Conservation (phyloP, 2,888 invertebrate species). For the Amblyjoppa proteus region DNA sequence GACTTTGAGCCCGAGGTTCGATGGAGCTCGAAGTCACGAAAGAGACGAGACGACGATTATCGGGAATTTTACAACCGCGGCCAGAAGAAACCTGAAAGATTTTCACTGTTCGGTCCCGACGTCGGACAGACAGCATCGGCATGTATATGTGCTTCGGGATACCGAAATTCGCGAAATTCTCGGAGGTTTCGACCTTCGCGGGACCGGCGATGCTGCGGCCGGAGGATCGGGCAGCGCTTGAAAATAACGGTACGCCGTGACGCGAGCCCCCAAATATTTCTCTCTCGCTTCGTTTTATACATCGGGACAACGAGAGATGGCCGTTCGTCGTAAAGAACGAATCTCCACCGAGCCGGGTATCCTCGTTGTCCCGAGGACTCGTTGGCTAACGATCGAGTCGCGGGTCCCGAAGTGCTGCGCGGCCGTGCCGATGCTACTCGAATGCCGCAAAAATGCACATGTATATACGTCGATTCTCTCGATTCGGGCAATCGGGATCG, state of each 20-base stretch:
- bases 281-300: conserved; percentile 57
- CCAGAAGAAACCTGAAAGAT: neutral
- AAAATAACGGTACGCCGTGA: conserved; percentile 78
- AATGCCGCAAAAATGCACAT: neutral
- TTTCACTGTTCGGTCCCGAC: neutral
- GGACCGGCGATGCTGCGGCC: conserved; percentile 16
- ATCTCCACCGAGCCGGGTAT: conserved; percentile 11
- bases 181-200: conserved; percentile 54
- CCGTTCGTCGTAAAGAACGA: conserved; percentile 43
- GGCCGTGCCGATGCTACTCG: neutral
- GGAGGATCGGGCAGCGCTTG: conserved; percentile 31
- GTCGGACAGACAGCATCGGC: neutral
- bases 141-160: conserved; percentile 30
- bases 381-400: conserved; percentile 19
- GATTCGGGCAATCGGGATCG: conserved; percentile 43
- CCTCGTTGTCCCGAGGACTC: conserved; percentile 12
- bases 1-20: neutral
- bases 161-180: conserved; percentile 74
- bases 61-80: conserved; percentile 11
- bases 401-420: conserved; percentile 10
- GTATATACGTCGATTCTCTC: conserved; percentile 46
- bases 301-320: conserved; percentile 29
- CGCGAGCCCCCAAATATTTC: conserved; percentile 77
- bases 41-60: conserved; percentile 6
- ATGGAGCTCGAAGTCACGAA: neutral